Base-by-base conservation (phyloP, 1,140 invertebrate species). In the Homarus americanus region DNA sequence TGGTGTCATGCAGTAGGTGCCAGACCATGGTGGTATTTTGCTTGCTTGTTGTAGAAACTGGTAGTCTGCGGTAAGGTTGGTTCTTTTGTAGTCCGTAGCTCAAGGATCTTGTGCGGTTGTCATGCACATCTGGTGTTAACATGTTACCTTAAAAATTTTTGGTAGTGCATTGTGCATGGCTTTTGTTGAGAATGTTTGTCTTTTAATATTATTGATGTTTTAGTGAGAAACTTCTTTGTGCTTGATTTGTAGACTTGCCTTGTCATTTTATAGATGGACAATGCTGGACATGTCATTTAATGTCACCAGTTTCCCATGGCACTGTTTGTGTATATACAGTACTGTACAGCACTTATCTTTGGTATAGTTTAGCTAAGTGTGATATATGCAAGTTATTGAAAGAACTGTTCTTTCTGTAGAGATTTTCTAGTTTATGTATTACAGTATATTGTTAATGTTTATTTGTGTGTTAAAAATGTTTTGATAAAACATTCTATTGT, bases 21-120 rank as follows among this genome's bases (percentile, higher is more conserved):
- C 76, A 79, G 76, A 79, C 36, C 32, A 79, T n/a, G 76, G 76
- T 79, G 24, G 44, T 32, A 69, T 69, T 32, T 49, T 79, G 40
- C 41, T 79, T 49, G 76, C 76, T 79, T 79, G 76, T 79, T 2
- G 40, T 79, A 28, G 76, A 79, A 32, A 41, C 9, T 79, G 24
- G 76, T 79, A 44, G 40, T 79, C 28, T 38, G 41, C 17, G 41
- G 36, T 76, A 20, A 24, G 17, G 36, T 76, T 40, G 72, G 28
- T 76, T 76, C 2, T 28, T 34, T 79, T 49, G 40, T n/a, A n/a
- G 24, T 44, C 40, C 1, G 28, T 58, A 20, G 53, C 20, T 15
- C 53, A 15, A 20, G 20, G 0, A 58, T 44, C 20, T 69, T 69
- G 28, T 24, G 28, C 5, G 10, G 28, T 69, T 32, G 28, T 69